phyloP scores from a whole-genome alignment of 2,797 vertebrate genomes.

The Poecilia gillii region DNA sequence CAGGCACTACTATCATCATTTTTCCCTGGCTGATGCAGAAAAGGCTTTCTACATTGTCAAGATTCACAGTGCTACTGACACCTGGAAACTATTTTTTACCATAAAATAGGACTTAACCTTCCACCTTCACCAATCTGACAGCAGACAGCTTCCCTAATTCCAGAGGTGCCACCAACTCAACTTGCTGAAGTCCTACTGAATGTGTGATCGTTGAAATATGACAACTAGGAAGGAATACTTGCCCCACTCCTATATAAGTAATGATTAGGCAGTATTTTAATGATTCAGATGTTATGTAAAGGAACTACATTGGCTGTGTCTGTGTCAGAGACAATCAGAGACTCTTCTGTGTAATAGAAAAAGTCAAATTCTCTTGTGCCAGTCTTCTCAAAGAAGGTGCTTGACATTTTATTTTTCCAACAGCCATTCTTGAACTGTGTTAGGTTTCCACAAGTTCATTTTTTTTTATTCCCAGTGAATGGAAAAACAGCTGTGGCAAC shows the following conservation, averaged over 20 bases:
- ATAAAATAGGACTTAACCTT: background rate
- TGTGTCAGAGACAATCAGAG: constrained; percentile 52
- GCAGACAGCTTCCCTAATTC: background rate
- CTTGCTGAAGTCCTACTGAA: constrained; percentile 19
- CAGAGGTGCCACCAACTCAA: background rate
- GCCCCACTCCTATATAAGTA: constrained; percentile 52
- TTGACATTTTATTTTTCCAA: constrained; percentile 75
- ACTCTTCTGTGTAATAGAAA: constrained; percentile 43
- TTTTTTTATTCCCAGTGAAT: constrained; percentile 1
- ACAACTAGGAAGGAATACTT: constrained; percentile 55
- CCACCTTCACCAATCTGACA: background rate
- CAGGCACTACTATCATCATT: background rate
- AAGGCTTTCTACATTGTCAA: background rate
- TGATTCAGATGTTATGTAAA: constrained; percentile 67
- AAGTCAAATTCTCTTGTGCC: constrained; percentile 63
- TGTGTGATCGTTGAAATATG: constrained; percentile 39
- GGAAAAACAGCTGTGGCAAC: background rate
- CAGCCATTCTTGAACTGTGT: constrained; percentile 48
- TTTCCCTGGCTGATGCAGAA: background rate
- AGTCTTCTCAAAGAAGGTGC: constrained; percentile 53
- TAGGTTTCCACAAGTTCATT: background rate
- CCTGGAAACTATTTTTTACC: background rate
- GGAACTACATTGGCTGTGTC: constrained; percentile 54
- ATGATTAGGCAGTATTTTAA: constrained; percentile 72
- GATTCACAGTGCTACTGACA: background rate